Base-by-base conservation (phyloP, 1,140 invertebrate species). In the Hirudo medicinalis region DNA sequence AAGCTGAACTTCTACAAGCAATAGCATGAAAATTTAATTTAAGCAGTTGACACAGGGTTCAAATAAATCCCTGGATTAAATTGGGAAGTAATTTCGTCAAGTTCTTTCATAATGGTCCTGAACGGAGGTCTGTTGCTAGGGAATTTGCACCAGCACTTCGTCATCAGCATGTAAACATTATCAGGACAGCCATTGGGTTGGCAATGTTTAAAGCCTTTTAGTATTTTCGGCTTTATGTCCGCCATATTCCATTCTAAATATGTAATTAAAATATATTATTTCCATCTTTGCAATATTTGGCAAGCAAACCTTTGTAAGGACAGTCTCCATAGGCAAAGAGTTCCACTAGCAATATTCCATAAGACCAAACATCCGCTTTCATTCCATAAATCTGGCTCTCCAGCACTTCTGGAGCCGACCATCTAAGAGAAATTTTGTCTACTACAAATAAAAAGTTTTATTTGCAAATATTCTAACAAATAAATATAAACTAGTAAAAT, bases 291-390 rank as follows among this genome's bases (percentile, higher is more conserved):
- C 43, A 49, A 49, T 49, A 17, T 11, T 49, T 49, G 43, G 15
- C 11, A 9, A 49, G 43, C 70, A 76, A 70, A 88, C 87, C 92
- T 71, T 92, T 91, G 85, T 97, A 96, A 75, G 94, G 94, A 78
- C 95, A 91, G 72, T 82, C 79, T 67, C 85, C 94, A 77, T 92
- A 92, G 4, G 94, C 97, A 79, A 97, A 93, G 32, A 97, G 84
- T 81, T 97, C 94, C 89, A 94, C 95, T 1, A 97, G 83, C 53
- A 97, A 85, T 81, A 97, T 93, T 67, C 94, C 94, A 84, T 94
- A 97, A 82, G 91, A 94, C 94, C 94, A 97, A 89, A 97, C 94
- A 80, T 97, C 94, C 76, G 92, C 95, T 85, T 97, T 97, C 81
- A 94, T 96, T 72, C 93, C 95, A 84, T 76, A 74, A 72, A 0